Evolutionary conservation across 2,797 vertebrate genomes (phyloP).

Genomic region (Platalea minor): DNA sequence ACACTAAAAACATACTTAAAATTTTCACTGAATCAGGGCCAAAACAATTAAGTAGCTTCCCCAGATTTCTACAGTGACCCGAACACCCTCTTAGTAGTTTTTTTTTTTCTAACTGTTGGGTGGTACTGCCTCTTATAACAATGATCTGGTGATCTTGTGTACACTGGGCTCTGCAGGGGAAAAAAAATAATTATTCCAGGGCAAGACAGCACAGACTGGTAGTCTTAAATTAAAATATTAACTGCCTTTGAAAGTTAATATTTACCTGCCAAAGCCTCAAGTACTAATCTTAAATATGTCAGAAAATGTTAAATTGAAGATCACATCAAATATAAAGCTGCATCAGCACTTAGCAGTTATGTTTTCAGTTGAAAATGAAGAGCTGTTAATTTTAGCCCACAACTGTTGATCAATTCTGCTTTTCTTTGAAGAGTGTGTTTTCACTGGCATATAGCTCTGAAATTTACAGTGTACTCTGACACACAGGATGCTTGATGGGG

Average conservation of each 20-base stretch:
- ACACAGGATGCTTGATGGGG: not conserved
- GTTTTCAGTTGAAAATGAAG: not conserved
- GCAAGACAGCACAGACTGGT: not conserved
- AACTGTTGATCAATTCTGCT: not conserved
- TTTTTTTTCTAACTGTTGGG: not conserved
- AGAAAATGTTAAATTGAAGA: not conserved
- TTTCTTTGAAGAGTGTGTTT: constrained; percentile 13
- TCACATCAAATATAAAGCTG: not conserved
- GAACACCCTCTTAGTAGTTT: not conserved
- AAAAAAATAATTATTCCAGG: not conserved
- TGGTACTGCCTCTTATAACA: not conserved
- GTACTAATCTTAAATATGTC: not conserved
- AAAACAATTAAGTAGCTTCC: not conserved
- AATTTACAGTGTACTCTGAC: not conserved
- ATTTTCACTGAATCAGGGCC: not conserved
- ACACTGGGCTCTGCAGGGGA: not conserved
- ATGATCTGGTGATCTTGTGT: not conserved
- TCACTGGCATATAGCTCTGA: not conserved
- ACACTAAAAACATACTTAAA: not conserved
- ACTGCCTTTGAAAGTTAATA: not conserved
- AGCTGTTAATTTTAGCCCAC: not conserved
- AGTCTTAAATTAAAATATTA: constrained; percentile 17
- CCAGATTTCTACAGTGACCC: not conserved
- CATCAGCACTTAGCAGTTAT: not conserved
- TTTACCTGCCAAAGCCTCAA: not conserved